These are phyloP conservation scores for Vimba vimba DNA, from an alignment of 2,113 vertebrate genomes.

Conservation along the genomic window DNA sequence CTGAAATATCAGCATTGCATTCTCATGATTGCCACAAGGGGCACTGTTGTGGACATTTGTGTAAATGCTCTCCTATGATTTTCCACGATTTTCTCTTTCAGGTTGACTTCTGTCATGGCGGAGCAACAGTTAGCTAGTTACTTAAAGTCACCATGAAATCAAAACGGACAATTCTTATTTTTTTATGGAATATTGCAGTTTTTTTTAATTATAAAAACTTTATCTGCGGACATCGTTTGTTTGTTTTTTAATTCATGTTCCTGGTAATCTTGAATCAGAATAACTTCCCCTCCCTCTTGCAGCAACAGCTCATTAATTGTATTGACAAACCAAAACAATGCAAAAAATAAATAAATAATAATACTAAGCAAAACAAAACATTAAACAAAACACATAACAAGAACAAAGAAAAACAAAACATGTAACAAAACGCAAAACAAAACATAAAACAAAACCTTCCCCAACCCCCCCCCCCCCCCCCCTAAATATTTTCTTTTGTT, in stretches of 20 bases:
- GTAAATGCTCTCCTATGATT: not conserved
- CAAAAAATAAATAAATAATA: too few relatives aligned
- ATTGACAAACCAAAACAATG: not conserved
- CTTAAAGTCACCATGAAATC: too few relatives aligned
- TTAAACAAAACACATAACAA: not conserved
- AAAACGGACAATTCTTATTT: too few relatives aligned
- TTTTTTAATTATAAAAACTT: too few relatives aligned
- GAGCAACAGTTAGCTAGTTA: not conserved
- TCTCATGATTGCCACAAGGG: not conserved
- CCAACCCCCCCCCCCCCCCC: too few relatives aligned
- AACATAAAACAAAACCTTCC: not conserved
- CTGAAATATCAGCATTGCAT: not conserved
- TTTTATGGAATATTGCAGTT: too few relatives aligned
- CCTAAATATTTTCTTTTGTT: not conserved
- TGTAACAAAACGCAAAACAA: not conserved
- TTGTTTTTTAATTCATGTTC: too few relatives aligned
- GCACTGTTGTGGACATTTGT: not conserved
- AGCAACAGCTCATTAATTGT: too few relatives aligned
- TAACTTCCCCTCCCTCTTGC: too few relatives aligned
- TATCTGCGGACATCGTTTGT: too few relatives aligned
- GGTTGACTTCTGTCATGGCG: not conserved
- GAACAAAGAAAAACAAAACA: not conserved
- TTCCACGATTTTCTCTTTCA: not conserved
- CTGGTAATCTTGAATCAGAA: too few relatives aligned
- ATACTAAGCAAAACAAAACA: not conserved